Evolutionary conservation across 2,888 invertebrate species (phyloP).

Genomic region (Andrena trimmerana): DNA sequence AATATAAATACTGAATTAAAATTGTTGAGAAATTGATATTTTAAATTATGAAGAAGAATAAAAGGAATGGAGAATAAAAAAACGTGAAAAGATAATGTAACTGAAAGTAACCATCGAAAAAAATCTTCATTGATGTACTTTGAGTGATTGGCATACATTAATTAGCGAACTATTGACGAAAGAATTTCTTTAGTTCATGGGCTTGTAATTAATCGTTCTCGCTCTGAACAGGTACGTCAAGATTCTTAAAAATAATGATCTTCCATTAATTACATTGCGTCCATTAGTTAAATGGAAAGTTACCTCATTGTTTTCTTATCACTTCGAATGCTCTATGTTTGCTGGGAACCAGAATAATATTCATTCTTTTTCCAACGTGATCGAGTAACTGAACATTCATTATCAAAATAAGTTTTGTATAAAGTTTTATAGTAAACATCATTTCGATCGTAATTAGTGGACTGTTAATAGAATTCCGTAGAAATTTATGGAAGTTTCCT

Average conservation of each 20-base stretch:
- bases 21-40: neutral
- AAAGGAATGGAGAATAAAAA: neutral
- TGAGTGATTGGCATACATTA: slow-evolving; percentile 3
- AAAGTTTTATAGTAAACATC: neutral
- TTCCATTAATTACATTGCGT: slow-evolving; percentile 22
- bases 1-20: neutral
- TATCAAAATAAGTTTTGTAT: neutral
- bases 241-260: slow-evolving; percentile 43
- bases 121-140: neutral
- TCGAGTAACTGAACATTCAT: neutral
- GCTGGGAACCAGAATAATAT: neutral
- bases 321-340: slow-evolving; percentile 3
- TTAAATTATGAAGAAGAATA: neutral
- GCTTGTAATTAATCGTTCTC: slow-evolving; percentile 33
- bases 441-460: neutral
- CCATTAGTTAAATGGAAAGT: slow-evolving; percentile 38
- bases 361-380: neutral
- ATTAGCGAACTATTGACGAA: slow-evolving; percentile 24
- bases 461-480: neutral
- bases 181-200: slow-evolving; percentile 23
- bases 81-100: neutral
- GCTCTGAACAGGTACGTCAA: neutral
- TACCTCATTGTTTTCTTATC: slow-evolving; percentile 32
- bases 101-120: neutral
- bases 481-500: neutral